Base-by-base conservation (phyloP, 2,797 vertebrate species). In the Sorex maritimensis region DNA sequence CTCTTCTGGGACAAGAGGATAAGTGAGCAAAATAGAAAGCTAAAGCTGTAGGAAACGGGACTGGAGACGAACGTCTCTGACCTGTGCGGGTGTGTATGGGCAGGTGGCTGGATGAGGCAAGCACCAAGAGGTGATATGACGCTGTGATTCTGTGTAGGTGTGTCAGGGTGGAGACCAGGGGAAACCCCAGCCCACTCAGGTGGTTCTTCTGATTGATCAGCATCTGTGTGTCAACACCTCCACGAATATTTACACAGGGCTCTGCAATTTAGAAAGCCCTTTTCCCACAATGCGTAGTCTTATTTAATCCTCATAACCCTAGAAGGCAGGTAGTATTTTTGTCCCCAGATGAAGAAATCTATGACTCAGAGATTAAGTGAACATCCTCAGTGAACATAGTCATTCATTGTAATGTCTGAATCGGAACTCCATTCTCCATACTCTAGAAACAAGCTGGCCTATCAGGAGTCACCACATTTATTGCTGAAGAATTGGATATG, bases 251-350 rank as follows among this genome's bases (percentile, higher is more conserved):
- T 84, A 85, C 12, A 75, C 5, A 63, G 38, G 21, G 15, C 65
- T 94, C 90, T 88, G 90, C 4, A n/a, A 10, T 58, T 82, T 81
- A 75, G n/a, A 86, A 96, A 91, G 63, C 28, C n/a, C 28, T 67
- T 90, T 82, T 17, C n/a, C 75, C 34, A 87, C 10, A 89, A 30
- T 58, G 49, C 23, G 4, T 86, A 83, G 46, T 93, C 79, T 67
- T 28, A 19, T 86, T 74, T 91, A 91, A 92, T 86, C 67, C 28
- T 77, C 75, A 73, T 52, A 78, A 41, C 41, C 6, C 26, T 34
- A 30, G 2, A 3, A 92, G 38, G 26, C 12, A 82, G 90, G 55
- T 72, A 67, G 17, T 65, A 80, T 30, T 88, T 77, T 80, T 65
- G 67, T 92, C 38, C 17, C 74, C 41, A 90, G 78, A 88, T 44